Evolutionary conservation across 1,140 invertebrate genomes (phyloP), one percentile per base, ranked within the genome.

Genomic region (Matsumurasca onukii): DNA sequence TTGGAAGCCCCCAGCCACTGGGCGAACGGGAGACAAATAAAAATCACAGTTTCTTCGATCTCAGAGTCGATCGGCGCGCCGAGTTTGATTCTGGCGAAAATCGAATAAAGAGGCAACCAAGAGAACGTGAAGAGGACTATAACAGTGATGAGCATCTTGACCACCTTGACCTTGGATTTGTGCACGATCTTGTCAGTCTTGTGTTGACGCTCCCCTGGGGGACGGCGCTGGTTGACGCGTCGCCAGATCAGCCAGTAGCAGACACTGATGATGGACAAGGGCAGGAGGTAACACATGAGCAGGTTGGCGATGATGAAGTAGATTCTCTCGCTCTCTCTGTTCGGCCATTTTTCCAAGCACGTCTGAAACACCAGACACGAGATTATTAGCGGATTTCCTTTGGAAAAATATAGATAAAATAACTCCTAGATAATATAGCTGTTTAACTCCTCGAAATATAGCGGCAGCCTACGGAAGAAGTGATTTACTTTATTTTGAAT

Each of bases 101-200:
- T 77, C 3, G 76, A 78, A 76, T 89, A 89, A 0, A 89, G 78
- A 1, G 88, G 88, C 25, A 87, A 76, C 88, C 88, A 89, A 15
- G 85, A 87, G 2, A 86, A 75, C 2, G 85, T 82, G 76, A 89
- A 89, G 0, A 86, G 77, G 2, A 86, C 74, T 0, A 88, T 84
- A 1, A 89, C 87, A 0, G 86, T 81, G 2, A 86, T 75, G 62
- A 89, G 75, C 88, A 89, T 89, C 76, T 88, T 87, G 65, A 88
- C 78, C 1, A 87, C 85, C 69, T 82, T 80, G n/a, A 74, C 68
- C 64, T 76, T 75, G 13, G 73, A 75, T 13, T 74, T 67, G 24
- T 74, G 74, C 1, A 77, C 69, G 27, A 78, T 73, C 25, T 71
- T 31, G 20, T 76, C 65, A 2, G 67, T 69, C 31, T 75, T 72